Percentiles rank a stretch among this genome's conserved stretches.
phyloP scores from a whole-genome alignment of 1,140 invertebrate genomes.

The Drosophila ironensis region DNA sequence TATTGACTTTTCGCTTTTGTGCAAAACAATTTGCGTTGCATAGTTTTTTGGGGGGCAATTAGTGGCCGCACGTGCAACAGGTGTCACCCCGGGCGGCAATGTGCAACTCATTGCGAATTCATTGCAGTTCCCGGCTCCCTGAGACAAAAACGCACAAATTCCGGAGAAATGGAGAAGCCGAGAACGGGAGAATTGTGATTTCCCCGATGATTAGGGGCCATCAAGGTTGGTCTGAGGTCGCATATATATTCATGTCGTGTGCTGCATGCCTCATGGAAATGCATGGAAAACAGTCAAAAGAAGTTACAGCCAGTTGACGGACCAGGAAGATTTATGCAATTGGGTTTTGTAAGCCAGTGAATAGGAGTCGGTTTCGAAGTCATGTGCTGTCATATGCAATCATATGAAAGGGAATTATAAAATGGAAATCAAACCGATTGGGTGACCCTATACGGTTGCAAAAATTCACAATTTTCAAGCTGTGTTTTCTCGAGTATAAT shows the following conservation, averaged over 20 bases:
- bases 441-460: too few species aligned
- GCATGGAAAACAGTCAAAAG: constrained; percentile 17
- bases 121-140: constrained; percentile 47
- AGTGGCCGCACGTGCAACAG: constrained; percentile 52
- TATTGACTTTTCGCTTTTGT: constrained; percentile 55
- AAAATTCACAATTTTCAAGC: too few species aligned
- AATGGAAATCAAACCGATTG: too few species aligned
- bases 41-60: constrained; percentile 61
- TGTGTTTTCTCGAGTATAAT: too few species aligned
- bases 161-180: too few species aligned
- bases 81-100: constrained; percentile 27
- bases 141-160: constrained; percentile 48
- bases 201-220: constrained; percentile 29
- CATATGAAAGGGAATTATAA: too few species aligned
- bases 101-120: constrained; percentile 62
- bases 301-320: neutral
- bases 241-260: constrained; percentile 26
- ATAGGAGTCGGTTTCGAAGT: too few species aligned
- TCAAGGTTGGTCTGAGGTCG: constrained; percentile 13
- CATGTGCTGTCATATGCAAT: too few species aligned
- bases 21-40: constrained; percentile 52
- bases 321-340: too few species aligned
- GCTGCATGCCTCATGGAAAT: constrained; percentile 19
- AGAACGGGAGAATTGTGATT: constrained; percentile 18
- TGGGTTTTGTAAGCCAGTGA: too few species aligned